A percentile compares a stretch with the other conserved stretches of the same genome.
Conservation (phyloP, 2,113 vertebrate genomes). For the Puntigrus tetrazona region DNA sequence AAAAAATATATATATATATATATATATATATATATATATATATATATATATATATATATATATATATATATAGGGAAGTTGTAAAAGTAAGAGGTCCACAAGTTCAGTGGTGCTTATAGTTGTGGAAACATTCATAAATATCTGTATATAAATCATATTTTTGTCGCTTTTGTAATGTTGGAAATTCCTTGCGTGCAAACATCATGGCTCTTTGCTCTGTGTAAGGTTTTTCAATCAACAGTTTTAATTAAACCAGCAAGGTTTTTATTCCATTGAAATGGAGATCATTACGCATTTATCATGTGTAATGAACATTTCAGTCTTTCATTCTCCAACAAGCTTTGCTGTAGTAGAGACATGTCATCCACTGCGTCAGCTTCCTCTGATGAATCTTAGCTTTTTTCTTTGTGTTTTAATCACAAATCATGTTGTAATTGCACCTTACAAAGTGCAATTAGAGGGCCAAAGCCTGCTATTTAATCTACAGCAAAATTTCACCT, state of each 20-base stretch:
- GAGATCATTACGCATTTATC: conserved; percentile 7
- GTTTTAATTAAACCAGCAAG: conserved; percentile 1
- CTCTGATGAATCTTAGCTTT: conserved; percentile 50
- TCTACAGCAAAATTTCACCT: conserved; percentile 51
- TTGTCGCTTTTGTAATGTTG: not conserved
- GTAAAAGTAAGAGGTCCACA: too few species aligned
- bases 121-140: not conserved
- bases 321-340: conserved; percentile 18
- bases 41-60: too few species aligned
- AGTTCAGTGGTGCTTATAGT: not conserved
- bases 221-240: conserved; percentile 13
- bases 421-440: conserved; percentile 59
- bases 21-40: too few species aligned
- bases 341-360: not conserved
- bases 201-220: not conserved
- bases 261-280: conserved; percentile 5
- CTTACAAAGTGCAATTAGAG: conserved; percentile 59
- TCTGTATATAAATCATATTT: not conserved
- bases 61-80: too few species aligned
- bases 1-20: too few species aligned
- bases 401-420: conserved; percentile 57
- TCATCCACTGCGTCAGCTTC: conserved; percentile 20
- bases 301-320: conserved; percentile 20
- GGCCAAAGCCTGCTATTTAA: conserved; percentile 54
- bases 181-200: not conserved